phyloP scores from a whole-genome alignment of 2,113 vertebrate genomes.

The Verasper variegatus region DNA sequence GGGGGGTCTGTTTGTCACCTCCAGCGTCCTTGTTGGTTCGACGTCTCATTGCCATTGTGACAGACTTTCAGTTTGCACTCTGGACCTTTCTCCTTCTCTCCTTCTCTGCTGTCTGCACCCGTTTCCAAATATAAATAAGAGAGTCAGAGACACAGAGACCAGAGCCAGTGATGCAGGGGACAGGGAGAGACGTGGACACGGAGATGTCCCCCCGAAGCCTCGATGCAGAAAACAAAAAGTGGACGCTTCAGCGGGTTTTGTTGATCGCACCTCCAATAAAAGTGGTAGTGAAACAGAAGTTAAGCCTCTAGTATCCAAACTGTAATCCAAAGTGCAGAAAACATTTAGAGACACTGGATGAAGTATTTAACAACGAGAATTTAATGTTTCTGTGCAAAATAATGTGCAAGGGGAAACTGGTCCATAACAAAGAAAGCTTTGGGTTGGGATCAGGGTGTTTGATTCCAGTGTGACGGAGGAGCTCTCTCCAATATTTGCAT shows the following conservation, averaged over 20 bases:
- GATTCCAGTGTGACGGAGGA: too few relatives aligned
- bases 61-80: conserved; percentile 19
- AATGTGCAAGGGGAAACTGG: too few relatives aligned
- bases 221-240: neutral
- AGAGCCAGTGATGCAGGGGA: conserved; percentile 40
- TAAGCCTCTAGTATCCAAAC: too few relatives aligned
- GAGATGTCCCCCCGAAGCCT: conserved; percentile 2
- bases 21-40: conserved; percentile 12
- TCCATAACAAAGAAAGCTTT: too few relatives aligned
- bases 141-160: conserved; percentile 16
- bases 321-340: too few relatives aligned
- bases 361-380: too few relatives aligned
- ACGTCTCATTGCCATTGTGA: neutral
- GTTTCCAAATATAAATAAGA: conserved; percentile 30
- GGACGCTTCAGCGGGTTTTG: neutral
- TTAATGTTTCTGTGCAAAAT: too few relatives aligned
- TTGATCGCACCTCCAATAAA: neutral
- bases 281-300: neutral
- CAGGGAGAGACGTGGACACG: neutral
- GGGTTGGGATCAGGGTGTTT: too few relatives aligned
- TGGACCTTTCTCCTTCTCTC: neutral
- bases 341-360: too few relatives aligned
- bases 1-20: neutral
- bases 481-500: too few relatives aligned
- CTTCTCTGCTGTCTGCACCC: neutral